A percentile compares a stretch with the other conserved stretches of the same genome.
These are phyloP conservation scores for Gryllus longicercus DNA, from an alignment of 2,888 invertebrate genomes.

Conservation along the genomic window DNA sequence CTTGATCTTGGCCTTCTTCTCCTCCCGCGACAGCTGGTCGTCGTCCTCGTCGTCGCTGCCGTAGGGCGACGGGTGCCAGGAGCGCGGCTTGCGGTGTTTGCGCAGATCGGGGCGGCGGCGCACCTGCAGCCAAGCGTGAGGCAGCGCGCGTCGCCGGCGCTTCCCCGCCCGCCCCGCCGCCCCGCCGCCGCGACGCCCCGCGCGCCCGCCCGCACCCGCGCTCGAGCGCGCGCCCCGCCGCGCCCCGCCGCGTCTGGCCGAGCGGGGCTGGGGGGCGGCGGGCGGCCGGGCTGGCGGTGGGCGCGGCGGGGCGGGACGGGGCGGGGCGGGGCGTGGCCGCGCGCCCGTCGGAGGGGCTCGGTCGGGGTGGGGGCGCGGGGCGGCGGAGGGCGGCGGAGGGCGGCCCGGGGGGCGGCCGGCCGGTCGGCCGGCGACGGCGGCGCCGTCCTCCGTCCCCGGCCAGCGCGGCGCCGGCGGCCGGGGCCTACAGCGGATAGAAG, in stretches of 20 bases:
- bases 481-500: slow-evolving; percentile 5
- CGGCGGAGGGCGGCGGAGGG: background rate
- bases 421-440: background rate
- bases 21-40: slow-evolving; percentile 54
- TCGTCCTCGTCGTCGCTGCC: slow-evolving; percentile 52
- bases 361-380: background rate
- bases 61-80: slow-evolving; percentile 54
- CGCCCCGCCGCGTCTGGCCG: background rate
- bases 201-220: background rate
- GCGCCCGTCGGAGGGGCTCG: background rate
- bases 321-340: too few species aligned
- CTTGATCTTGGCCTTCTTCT: slow-evolving; percentile 57
- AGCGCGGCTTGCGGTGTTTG: slow-evolving; percentile 47
- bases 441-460: background rate
- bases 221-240: background rate
- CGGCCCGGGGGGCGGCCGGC: background rate
- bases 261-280: background rate
- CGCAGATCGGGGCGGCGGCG: slow-evolving; percentile 41
- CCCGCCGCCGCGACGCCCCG: background rate
- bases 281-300: background rate
- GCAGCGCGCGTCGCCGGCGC: slow-evolving; percentile 17
- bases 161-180: background rate
- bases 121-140: slow-evolving; percentile 35
- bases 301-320: background rate
- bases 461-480: background rate